Conservation (phyloP, 92 coral and sea anemone species). For the Galaxea fascicularis region DNA sequence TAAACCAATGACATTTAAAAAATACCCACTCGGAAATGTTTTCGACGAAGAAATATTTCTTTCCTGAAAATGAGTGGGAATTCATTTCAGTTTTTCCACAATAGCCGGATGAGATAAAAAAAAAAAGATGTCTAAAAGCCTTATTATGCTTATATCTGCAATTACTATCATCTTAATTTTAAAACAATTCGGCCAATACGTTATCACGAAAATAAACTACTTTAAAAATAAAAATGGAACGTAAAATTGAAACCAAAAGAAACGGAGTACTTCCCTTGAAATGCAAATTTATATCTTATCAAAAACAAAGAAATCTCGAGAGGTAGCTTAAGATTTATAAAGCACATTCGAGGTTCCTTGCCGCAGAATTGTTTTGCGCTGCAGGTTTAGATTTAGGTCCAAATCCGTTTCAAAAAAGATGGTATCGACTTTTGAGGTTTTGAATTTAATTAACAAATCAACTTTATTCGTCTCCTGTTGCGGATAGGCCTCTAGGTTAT, state of each 20-base stretch:
- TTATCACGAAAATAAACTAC: background rate
- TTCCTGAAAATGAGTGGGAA: background rate
- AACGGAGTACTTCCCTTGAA: background rate
- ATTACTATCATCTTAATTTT: background rate
- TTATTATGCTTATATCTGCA: background rate
- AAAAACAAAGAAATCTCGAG: conserved; percentile 8
- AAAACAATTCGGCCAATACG: background rate
- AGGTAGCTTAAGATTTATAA: conserved; percentile 2
- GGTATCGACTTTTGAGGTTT: background rate
- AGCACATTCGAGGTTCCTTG: background rate
- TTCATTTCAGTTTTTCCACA: background rate
- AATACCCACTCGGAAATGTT: background rate
- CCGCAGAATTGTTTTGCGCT: background rate
- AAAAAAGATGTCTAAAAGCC: background rate
- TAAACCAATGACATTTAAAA: background rate
- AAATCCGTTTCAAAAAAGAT: background rate
- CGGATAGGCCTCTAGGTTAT: background rate
- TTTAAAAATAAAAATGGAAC: background rate
- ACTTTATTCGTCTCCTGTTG: background rate
- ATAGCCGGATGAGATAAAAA: background rate
- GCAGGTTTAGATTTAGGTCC: background rate
- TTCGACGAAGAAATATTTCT: background rate
- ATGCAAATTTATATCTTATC: conserved; percentile 7
- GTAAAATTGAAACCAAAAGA: background rate
- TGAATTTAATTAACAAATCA: conserved; percentile 3